Conservation (phyloP, 2,888 invertebrate genomes). For the Noctua comes region DNA sequence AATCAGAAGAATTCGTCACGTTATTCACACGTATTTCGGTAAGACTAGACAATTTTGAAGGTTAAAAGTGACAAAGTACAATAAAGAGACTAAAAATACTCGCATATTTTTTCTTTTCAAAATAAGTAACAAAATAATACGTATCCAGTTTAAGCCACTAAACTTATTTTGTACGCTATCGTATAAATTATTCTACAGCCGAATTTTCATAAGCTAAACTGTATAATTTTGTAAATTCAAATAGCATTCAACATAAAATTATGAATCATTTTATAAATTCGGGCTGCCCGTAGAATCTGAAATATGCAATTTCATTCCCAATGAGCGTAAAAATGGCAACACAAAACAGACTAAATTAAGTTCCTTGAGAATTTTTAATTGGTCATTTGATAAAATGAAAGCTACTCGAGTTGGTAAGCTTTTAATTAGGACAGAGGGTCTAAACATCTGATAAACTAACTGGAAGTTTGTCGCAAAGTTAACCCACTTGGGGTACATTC, state of each 20-base stretch:
- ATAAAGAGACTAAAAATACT: background rate
- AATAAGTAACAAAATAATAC: constrained; percentile 12
- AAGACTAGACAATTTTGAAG: background rate
- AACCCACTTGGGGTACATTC: constrained; percentile 61
- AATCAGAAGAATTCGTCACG: background rate
- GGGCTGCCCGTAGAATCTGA: constrained; percentile 30
- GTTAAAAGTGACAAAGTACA: too few species aligned
- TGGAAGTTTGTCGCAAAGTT: constrained; percentile 64
- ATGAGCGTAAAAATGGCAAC: constrained; percentile 54
- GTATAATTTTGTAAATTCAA: constrained; percentile 60
- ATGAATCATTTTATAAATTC: constrained; percentile 61
- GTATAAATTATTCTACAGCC: constrained; percentile 48
- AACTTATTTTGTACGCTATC: constrained; percentile 37
- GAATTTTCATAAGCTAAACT: constrained; percentile 57
- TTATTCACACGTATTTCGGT: background rate
- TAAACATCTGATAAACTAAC: constrained; percentile 66
- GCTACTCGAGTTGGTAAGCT: constrained; percentile 51
- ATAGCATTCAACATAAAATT: constrained; percentile 59
- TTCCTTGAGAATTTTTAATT: constrained; percentile 49
- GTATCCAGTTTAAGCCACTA: constrained; percentile 9
- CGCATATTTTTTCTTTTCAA: background rate
- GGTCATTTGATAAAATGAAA: constrained; percentile 54
- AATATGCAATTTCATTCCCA: constrained; percentile 51
- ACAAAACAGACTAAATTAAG: constrained; percentile 35
- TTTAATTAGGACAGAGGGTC: constrained; percentile 65